Evolutionary conservation across 2,113 vertebrate species (phyloP), one percentile per base, ranked within the genome.

Genomic region (Eudyptes chrysolophus): DNA sequence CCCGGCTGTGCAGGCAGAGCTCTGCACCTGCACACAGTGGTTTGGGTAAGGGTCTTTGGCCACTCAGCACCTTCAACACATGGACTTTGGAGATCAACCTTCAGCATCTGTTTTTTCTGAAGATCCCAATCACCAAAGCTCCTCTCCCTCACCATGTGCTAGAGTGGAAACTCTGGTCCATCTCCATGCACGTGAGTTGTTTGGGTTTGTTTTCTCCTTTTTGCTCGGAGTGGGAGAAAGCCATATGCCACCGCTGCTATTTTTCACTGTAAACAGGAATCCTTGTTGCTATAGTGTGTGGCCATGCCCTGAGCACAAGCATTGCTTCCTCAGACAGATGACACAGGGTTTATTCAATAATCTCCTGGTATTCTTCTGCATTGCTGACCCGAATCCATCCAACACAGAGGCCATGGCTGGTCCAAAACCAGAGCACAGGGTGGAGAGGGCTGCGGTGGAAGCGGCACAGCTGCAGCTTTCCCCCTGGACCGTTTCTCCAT

Each of bases 401-500:
- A 52, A 48, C 54, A 14, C 48, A 26, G 48, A 34, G n/a, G 15
- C 17, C 1, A 0, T 1, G 29, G 58, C 57, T 76, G 17, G 12
- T 77, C 70, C 52, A 29, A 71, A 66, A n/a, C 29, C 48, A 29
- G 25, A 74, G 34, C 34, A 5, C 1, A 0, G 46, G 18, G 40
- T 1, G 20, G 44, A 10, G 14, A 19, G 40, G 14, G 48, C 61
- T 30, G 68, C 1, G 6, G 89, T 11, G 25, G 48, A 54, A 48
- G 13, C 1, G 4, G 38, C 48, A 14, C 6, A 21, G n/a, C 82
- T 29, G 42, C 7, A 3, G 40, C 49, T 49, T 26, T 74, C 9
- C 75, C 27, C 38, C 24, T 18, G 21, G 51, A 44, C 36, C 6
- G 0, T 36, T 30, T 32, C 6, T 3, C 77, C 0, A 0, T 6